A percentile compares a stretch with the other conserved stretches of the same genome.
These are phyloP conservation scores for Cabera pusaria DNA, from an alignment of 2,888 invertebrate species.

Conservation along the genomic window DNA sequence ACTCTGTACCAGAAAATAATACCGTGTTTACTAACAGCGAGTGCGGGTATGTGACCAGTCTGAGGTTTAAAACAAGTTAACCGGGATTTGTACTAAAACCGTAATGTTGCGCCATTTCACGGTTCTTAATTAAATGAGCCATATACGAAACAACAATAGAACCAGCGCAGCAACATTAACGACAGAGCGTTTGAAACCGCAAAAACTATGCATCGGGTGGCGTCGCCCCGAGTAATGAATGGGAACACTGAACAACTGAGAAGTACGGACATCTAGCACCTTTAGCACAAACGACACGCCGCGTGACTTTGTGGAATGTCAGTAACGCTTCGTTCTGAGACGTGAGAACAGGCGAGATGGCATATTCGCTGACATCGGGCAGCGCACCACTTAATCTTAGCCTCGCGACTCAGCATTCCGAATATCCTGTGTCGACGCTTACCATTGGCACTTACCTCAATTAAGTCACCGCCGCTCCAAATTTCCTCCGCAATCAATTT, in stretches of 20 bases:
- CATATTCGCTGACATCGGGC: conserved; percentile 49
- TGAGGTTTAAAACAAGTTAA: conserved; percentile 12
- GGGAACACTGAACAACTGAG: conserved; percentile 35
- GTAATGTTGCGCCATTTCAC: conserved; percentile 14
- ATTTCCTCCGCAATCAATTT: conserved; percentile 32
- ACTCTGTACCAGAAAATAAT: no score
- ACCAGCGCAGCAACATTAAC: conserved; percentile 34
- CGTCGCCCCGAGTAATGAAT: conserved; percentile 52
- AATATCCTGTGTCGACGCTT: conserved; percentile 40
- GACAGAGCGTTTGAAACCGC: conserved; percentile 33
- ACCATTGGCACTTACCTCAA: conserved; percentile 38
- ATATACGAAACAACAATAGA: conserved; percentile 39
- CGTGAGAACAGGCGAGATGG: conserved; percentile 43
- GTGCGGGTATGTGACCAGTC: no score
- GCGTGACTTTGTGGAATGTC: conserved; percentile 37
- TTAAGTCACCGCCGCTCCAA: conserved; percentile 41
- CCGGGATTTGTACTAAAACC: conserved; percentile 16
- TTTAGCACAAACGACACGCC: conserved; percentile 16
- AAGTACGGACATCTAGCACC: conserved; percentile 36
- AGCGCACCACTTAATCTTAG: conserved; percentile 45
- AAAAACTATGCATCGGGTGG: conserved; percentile 42
- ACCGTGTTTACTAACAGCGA: no score
- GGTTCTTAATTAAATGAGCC: conserved; percentile 34
- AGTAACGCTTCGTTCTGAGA: conserved; percentile 31
- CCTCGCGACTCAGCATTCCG: conserved; percentile 43